These are phyloP conservation scores for Rhea pennata DNA, from an alignment of 2,113 vertebrate genomes.

Conservation along the genomic window DNA sequence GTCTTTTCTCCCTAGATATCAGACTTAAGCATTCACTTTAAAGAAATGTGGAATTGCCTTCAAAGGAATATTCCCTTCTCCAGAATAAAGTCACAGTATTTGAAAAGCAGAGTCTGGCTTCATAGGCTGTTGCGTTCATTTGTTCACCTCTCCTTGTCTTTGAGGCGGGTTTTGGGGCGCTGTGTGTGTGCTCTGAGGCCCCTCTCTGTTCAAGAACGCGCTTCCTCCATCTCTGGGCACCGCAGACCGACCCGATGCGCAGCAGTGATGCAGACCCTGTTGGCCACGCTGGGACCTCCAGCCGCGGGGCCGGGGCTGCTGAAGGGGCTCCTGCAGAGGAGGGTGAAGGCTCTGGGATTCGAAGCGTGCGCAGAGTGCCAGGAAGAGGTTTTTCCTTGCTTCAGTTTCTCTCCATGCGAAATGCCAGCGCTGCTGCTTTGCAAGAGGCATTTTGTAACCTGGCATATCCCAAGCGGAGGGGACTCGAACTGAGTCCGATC, in stretches of 20 bases:
- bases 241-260: no score
- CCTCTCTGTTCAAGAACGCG: no score
- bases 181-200: background rate
- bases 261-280: no score
- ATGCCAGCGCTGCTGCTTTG: background rate
- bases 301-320: background rate
- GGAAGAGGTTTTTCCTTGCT: no score
- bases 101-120: background rate
- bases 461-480: background rate
- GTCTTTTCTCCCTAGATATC: background rate
- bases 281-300: no score
- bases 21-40: background rate
- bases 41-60: background rate
- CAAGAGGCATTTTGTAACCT: background rate
- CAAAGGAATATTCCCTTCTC: background rate
- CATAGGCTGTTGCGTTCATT: background rate
- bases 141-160: background rate
- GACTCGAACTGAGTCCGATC: background rate
- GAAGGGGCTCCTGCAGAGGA: background rate
- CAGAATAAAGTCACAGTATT: background rate
- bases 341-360: background rate
- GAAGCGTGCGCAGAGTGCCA: no score
- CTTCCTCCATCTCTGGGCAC: no score
- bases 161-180: background rate
- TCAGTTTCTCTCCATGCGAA: background rate